Evolutionary conservation across 1,140 invertebrate species (phyloP).

Genomic region (Diabrotica virgifera): DNA sequence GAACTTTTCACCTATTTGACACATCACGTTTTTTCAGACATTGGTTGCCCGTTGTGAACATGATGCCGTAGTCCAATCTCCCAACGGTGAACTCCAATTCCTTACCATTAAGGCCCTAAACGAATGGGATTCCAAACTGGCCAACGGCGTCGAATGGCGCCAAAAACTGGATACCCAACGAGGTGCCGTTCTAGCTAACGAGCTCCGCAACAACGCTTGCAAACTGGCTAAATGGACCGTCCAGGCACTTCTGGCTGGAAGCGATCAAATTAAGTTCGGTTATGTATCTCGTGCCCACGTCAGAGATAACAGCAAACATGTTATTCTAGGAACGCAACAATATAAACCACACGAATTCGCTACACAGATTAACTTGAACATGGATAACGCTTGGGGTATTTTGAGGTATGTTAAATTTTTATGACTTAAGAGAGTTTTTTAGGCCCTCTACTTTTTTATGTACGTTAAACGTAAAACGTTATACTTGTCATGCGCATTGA

Average conservation of each 20-base stretch:
- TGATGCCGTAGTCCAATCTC: slow-evolving; percentile 89
- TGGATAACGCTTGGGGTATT: slow-evolving; percentile 99
- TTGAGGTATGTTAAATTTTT: slow-evolving; percentile 58
- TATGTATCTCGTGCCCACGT: slow-evolving; percentile 94
- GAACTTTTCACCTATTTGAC: too few species aligned
- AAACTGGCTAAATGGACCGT: slow-evolving; percentile 99
- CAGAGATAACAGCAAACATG: slow-evolving; percentile 93
- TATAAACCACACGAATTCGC: slow-evolving; percentile 98
- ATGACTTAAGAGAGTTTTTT: too few species aligned
- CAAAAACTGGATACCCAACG: slow-evolving; percentile 96
- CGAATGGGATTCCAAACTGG: slow-evolving; percentile 96
- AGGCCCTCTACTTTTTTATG: too few species aligned
- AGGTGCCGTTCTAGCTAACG: slow-evolving; percentile 96
- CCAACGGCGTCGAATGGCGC: slow-evolving; percentile 97
- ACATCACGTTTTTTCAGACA: slow-evolving; percentile 41
- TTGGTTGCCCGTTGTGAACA: slow-evolving; percentile 94
- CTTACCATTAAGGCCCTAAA: slow-evolving; percentile 97
- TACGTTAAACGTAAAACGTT: too few species aligned
- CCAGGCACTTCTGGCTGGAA: slow-evolving; percentile 92
- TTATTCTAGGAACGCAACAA: slow-evolving; percentile 97
- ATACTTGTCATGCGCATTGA: too few species aligned
- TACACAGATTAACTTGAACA: slow-evolving; percentile 97
- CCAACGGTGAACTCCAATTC: slow-evolving; percentile 90
- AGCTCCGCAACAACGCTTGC: slow-evolving; percentile 97
- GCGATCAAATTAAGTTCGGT: slow-evolving; percentile 97